A percentile compares a stretch with the other conserved stretches of the same genome.
Evolutionary conservation across 2,797 vertebrate species (phyloP).

Genomic region (Cottoperca gobio): DNA sequence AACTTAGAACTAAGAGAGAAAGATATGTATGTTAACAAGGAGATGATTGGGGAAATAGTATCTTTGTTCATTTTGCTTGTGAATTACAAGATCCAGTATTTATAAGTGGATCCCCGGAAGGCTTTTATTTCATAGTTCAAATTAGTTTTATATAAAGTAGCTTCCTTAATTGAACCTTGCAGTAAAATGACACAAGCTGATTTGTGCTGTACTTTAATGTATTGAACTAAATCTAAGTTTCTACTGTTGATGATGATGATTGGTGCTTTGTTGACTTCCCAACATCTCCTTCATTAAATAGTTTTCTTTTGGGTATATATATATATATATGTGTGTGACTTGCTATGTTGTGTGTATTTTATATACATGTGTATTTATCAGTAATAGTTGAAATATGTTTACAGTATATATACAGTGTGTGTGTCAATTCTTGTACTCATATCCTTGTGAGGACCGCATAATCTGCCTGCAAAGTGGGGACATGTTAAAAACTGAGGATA

Average conservation of each 20-base stretch:
- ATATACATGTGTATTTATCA: slow-evolving; percentile 21
- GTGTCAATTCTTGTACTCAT: not conserved
- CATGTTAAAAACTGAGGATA: not conserved
- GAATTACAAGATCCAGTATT: not conserved
- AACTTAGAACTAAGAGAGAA: too few relatives aligned
- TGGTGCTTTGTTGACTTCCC: not conserved
- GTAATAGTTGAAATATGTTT: slow-evolving; percentile 13
- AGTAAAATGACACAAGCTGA: not conserved
- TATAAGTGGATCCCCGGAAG: not conserved
- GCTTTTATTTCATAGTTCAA: not conserved
- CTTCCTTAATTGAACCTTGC: not conserved
- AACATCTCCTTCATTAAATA: not conserved
- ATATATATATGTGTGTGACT: not conserved
- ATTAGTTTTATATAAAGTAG: not conserved
- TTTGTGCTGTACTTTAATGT: not conserved
- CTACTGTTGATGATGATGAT: not conserved
- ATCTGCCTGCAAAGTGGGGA: not conserved
- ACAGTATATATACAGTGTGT: slow-evolving; percentile 22
- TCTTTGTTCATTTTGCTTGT: too few relatives aligned
- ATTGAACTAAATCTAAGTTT: not conserved
- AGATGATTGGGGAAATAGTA: too few relatives aligned
- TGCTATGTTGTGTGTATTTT: slow-evolving; percentile 1
- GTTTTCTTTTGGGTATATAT: not conserved
- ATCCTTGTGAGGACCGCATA: not conserved
- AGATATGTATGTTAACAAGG: too few relatives aligned